Evolutionary conservation across 2,113 vertebrate species (phyloP).

Genomic region (Carassius carassius): DNA sequence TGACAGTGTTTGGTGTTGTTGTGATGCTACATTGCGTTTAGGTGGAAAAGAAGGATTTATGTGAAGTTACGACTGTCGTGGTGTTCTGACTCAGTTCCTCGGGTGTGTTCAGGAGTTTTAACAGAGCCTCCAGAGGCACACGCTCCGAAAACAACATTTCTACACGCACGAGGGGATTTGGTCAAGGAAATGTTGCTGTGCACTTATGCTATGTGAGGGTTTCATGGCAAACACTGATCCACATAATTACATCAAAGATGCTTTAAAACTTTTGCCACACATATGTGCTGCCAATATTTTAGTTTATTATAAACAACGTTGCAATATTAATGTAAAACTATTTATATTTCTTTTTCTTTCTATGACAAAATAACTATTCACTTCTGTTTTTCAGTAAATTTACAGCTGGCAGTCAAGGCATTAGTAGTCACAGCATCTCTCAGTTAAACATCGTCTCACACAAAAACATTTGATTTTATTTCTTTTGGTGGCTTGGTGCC

Average conservation of each 20-base stretch:
- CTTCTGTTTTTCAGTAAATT: neutral
- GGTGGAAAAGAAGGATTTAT: slow-evolving; percentile 18
- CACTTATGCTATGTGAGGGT: slow-evolving; percentile 5
- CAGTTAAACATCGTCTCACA: neutral
- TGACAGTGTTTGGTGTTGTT: slow-evolving; percentile 21
- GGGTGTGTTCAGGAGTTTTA: slow-evolving; percentile 29
- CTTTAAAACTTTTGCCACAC: slow-evolving; percentile 34
- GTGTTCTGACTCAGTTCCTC: slow-evolving; percentile 28
- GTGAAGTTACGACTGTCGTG: neutral
- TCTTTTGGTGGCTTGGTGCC: neutral
- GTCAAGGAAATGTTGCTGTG: slow-evolving; percentile 11
- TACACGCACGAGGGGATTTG: slow-evolving; percentile 11
- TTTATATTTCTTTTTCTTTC: neutral
- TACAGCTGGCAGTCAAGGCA: neutral
- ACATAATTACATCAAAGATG: slow-evolving; percentile 39
- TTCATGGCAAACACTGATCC: slow-evolving; percentile 10
- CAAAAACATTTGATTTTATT: neutral
- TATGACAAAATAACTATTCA: neutral
- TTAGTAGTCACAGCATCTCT: neutral
- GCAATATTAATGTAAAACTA: neutral
- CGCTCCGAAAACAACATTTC: slow-evolving; percentile 20
- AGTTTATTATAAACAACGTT: neutral
- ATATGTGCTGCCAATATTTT: neutral
- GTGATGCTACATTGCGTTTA: slow-evolving; percentile 28
- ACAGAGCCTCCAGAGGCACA: neutral